A percentile compares a stretch with the other conserved stretches of the same genome.
phyloP scores from a whole-genome alignment of 2,113 vertebrate genomes.

The Zootoca vivipara region DNA sequence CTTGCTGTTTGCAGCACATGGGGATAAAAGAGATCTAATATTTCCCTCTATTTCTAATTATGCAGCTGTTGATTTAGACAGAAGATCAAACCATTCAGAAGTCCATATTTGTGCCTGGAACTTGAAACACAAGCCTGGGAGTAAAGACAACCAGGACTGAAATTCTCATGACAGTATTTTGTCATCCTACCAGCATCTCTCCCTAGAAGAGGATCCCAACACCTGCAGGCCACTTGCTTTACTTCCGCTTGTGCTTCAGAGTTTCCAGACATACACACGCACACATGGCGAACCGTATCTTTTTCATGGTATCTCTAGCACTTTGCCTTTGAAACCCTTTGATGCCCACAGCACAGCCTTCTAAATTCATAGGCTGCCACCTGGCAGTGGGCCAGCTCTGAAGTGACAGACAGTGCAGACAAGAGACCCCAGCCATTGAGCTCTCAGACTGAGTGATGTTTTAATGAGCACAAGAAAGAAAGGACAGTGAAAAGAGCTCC shows the following conservation, averaged over 20 bases:
- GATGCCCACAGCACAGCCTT: conserved; percentile 43
- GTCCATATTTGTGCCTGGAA: not conserved
- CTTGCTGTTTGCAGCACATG: not conserved
- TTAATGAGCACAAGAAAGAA: conserved; percentile 67
- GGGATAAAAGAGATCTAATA: not conserved
- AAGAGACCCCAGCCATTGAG: conserved; percentile 53
- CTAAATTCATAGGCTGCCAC: conserved; percentile 53
- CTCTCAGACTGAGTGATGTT: conserved; percentile 63
- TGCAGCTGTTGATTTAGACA: not conserved
- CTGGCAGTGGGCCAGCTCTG: conserved; percentile 57
- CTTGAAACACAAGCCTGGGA: not conserved
- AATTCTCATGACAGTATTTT: conserved; percentile 32
- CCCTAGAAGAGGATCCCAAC: not conserved
- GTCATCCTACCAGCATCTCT: not conserved
- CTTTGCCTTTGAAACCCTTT: conserved; percentile 25
- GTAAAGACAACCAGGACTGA: not conserved
- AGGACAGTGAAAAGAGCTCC: conserved; percentile 53
- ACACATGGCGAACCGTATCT: not conserved
- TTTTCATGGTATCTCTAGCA: conserved; percentile 19
- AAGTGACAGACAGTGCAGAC: conserved; percentile 64
- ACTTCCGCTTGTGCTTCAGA: not conserved
- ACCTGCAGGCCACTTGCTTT: not conserved
- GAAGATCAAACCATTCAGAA: not conserved
- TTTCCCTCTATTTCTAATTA: conserved; percentile 6
- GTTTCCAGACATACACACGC: no score